These are phyloP conservation scores for Lasaia peninsularis DNA, from an alignment of 1,140 invertebrate species.

Conservation along the genomic window DNA sequence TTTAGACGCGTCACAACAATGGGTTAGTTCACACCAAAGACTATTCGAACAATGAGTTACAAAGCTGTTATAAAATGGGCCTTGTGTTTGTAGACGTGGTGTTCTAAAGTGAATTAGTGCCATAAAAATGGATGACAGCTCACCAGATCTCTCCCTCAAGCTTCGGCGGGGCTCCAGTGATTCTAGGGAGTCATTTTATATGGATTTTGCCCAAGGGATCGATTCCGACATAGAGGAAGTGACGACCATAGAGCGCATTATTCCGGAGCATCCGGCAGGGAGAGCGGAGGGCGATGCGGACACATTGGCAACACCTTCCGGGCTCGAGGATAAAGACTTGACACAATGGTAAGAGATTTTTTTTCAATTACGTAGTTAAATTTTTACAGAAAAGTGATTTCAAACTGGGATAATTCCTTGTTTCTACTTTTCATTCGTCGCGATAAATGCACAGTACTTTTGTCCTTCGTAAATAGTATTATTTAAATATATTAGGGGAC, in stretches of 20 bases:
- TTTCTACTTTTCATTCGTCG: no score
- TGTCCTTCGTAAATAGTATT: no score
- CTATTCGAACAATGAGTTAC: slow-evolving; percentile 32
- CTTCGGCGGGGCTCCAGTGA: slow-evolving; percentile 89
- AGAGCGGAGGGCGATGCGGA: slow-evolving; percentile 72
- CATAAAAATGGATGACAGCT: slow-evolving; percentile 85
- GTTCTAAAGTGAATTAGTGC: slow-evolving; percentile 40
- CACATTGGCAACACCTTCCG: slow-evolving; percentile 75
- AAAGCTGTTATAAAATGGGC: slow-evolving; percentile 44
- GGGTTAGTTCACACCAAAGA: slow-evolving; percentile 38
- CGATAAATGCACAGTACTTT: no score
- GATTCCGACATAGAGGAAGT: slow-evolving; percentile 93
- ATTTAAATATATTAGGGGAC: no score
- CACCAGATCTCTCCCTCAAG: slow-evolving; percentile 89
- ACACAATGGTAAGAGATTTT: slow-evolving; percentile 58
- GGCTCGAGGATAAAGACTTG: slow-evolving; percentile 70
- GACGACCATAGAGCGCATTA: slow-evolving; percentile 78
- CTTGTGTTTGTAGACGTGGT: slow-evolving; percentile 29
- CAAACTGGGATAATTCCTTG: neutral
- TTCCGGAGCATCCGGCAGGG: slow-evolving; percentile 68
- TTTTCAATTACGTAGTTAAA: neutral
- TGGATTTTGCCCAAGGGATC: slow-evolving; percentile 92
- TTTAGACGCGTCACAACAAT: slow-evolving; percentile 28
- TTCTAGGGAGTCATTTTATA: slow-evolving; percentile 91
- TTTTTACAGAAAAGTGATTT: no score